phyloP scores from a whole-genome alignment of 2,113 vertebrate genomes.

The Chrysemys picta region DNA sequence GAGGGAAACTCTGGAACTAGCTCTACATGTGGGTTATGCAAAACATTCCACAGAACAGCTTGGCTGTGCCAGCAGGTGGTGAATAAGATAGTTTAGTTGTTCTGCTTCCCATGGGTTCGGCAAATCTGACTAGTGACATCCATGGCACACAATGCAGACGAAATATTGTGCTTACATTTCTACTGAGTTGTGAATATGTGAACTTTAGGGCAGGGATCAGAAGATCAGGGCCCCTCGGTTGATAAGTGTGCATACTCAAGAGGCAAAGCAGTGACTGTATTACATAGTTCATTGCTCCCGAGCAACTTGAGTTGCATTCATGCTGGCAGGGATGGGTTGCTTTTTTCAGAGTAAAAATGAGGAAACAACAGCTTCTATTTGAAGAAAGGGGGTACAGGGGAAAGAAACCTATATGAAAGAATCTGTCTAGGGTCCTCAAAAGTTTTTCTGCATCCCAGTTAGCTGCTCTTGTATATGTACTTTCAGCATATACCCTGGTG shows the following conservation, averaged over 20 bases:
- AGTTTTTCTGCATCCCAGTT: background rate
- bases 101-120: background rate
- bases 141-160: background rate
- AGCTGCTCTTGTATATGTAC: background rate
- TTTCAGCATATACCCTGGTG: background rate
- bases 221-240: background rate
- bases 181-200: background rate
- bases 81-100: background rate
- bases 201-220: background rate
- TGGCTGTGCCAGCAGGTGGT: background rate
- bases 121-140: background rate
- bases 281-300: background rate
- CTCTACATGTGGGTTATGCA: background rate
- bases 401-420: background rate
- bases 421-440: background rate
- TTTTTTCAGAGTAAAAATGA: background rate
- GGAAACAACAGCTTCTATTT: background rate
- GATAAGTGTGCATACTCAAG: background rate
- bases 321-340: background rate
- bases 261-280: background rate
- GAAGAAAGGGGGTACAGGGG: background rate
- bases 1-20: background rate
- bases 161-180: background rate
- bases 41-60: conserved; percentile 1
- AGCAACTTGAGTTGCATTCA: background rate